Evolutionary conservation across 2,113 vertebrate species (phyloP).

Genomic region (Siphamia tubifer): DNA sequence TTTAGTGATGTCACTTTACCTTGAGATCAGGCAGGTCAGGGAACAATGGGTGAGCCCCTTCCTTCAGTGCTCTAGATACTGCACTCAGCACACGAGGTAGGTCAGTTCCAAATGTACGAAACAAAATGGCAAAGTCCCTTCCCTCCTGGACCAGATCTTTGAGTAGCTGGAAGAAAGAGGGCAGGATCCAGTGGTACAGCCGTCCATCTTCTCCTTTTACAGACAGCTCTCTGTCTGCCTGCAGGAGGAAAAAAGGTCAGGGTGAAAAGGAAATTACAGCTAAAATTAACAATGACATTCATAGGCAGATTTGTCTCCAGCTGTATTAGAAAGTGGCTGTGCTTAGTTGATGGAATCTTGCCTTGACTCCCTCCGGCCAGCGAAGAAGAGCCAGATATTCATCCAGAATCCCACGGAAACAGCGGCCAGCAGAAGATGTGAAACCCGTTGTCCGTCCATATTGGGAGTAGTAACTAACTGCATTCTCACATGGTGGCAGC

Average conservation of each 20-base stretch:
- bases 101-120: slow-evolving; percentile 88
- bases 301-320: no score
- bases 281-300: no score
- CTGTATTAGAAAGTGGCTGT: neutral
- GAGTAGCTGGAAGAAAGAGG: slow-evolving; percentile 88
- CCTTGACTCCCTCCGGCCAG: slow-evolving; percentile 78
- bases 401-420: slow-evolving; percentile 76
- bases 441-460: slow-evolving; percentile 81
- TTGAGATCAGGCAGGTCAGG: slow-evolving; percentile 78
- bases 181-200: slow-evolving; percentile 87
- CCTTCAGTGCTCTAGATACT: slow-evolving; percentile 67
- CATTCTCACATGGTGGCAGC: slow-evolving; percentile 75
- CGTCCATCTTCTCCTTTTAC: slow-evolving; percentile 73
- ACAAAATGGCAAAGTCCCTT: slow-evolving; percentile 79
- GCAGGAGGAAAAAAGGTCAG: neutral
- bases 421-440: slow-evolving; percentile 71
- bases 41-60: slow-evolving; percentile 86
- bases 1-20: slow-evolving; percentile 37
- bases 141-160: slow-evolving; percentile 74
- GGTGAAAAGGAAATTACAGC: no score
- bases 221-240: slow-evolving; percentile 74
- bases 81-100: slow-evolving; percentile 78
- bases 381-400: slow-evolving; percentile 81
- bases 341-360: neutral
- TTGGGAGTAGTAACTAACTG: slow-evolving; percentile 81